A percentile compares a stretch with the other conserved stretches of the same genome.
Conservation (phyloP, 2,113 vertebrate species). For the Grammatotria lemairii region DNA sequence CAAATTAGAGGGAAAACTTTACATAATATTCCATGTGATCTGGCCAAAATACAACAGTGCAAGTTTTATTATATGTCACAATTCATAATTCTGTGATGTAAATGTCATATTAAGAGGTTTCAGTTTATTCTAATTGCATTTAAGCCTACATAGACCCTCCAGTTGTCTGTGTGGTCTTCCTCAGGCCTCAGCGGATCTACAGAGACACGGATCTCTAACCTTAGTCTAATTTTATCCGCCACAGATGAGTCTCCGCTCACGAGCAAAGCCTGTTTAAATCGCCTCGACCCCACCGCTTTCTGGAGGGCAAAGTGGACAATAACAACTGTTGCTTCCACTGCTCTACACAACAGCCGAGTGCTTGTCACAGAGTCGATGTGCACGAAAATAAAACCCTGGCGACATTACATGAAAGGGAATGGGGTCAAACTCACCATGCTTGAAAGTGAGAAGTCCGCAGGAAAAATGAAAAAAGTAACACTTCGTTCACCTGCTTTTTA, state of each 20-base stretch:
- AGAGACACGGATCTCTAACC: constrained; percentile 33
- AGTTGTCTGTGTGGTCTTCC: neutral
- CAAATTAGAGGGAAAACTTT: neutral
- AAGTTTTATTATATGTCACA: neutral
- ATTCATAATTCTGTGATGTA: neutral
- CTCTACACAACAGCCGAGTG: neutral
- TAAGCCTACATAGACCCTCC: neutral
- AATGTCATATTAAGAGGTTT: neutral
- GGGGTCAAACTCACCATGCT: constrained; percentile 55
- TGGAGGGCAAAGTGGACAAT: neutral
- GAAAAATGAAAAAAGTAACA: neutral
- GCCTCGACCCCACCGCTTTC: constrained; percentile 35
- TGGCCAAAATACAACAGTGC: neutral
- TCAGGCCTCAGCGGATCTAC: neutral
- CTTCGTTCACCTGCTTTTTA: neutral
- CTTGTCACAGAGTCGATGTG: neutral
- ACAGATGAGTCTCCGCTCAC: neutral
- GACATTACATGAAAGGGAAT: neutral
- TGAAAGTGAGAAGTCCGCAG: neutral
- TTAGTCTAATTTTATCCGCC: constrained; percentile 54
- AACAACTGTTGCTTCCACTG: neutral
- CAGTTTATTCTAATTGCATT: neutral
- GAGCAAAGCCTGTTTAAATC: constrained; percentile 43
- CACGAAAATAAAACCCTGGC: neutral
- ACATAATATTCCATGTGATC: neutral